Evolutionary conservation across 2,113 vertebrate genomes (phyloP).

Genomic region (Tenebrosternarchus preto): DNA sequence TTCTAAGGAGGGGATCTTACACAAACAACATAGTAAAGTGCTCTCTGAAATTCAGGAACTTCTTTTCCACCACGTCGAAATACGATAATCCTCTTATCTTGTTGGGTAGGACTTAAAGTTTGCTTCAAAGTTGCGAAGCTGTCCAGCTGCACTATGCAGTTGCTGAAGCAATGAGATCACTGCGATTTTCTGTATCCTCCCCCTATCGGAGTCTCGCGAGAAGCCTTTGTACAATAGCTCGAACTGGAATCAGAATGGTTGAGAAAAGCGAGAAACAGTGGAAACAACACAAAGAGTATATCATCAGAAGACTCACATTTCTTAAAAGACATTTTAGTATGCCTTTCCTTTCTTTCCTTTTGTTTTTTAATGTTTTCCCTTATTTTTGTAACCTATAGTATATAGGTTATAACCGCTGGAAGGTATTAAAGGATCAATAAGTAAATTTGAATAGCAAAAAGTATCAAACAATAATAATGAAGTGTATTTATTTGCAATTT

Average conservation of each 20-base stretch:
- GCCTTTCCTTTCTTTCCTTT: too few relatives aligned
- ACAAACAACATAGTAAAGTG: not conserved
- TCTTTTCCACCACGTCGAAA: not conserved
- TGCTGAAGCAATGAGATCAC: constrained; percentile 42
- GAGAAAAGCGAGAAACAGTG: not conserved
- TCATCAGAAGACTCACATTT: too few relatives aligned
- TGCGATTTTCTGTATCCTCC: constrained; percentile 4
- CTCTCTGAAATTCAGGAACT: not conserved
- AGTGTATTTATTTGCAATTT: too few relatives aligned
- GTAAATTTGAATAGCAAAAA: too few relatives aligned
- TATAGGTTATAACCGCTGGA: too few relatives aligned
- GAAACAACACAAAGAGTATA: not conserved
- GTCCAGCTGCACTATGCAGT: constrained; percentile 33
- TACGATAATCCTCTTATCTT: not conserved
- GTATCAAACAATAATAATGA: too few relatives aligned
- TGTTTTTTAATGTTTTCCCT: too few relatives aligned
- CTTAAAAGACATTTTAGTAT: too few relatives aligned
- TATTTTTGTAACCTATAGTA: too few relatives aligned
- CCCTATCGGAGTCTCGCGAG: constrained; percentile 37
- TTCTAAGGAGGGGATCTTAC: not conserved
- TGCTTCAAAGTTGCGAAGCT: constrained; percentile 27
- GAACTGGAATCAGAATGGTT: constrained; percentile 16
- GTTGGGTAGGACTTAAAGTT: not conserved
- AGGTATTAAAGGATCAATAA: too few relatives aligned
- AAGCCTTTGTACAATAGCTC: not conserved